Evolutionary conservation across 2,113 vertebrate species (phyloP).

Genomic region (Heliornis fulica): DNA sequence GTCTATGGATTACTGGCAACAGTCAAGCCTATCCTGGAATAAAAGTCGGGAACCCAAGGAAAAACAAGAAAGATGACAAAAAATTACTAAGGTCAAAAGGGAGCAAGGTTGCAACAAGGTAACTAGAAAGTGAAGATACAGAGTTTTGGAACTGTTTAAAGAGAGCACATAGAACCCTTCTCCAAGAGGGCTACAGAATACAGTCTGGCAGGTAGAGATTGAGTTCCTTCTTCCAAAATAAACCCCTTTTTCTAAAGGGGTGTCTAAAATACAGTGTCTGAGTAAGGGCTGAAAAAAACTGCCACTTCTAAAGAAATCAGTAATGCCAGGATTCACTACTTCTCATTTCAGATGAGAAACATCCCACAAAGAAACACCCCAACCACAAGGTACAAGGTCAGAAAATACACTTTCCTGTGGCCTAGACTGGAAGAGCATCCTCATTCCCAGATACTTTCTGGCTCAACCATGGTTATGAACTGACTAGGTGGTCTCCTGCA

Average conservation of each 20-base stretch:
- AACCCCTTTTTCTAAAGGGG: background rate
- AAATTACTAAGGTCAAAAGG: background rate
- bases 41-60: background rate
- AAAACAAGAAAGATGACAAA: background rate
- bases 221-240: background rate
- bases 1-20: background rate
- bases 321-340: background rate
- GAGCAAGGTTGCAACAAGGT: background rate
- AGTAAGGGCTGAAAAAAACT: background rate
- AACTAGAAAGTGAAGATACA: background rate
- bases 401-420: background rate
- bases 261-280: background rate
- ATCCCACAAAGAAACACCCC: background rate
- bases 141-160: background rate
- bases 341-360: background rate
- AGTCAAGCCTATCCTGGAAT: background rate
- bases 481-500: background rate
- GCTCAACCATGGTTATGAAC: background rate
- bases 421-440: background rate
- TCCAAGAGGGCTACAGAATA: background rate
- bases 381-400: background rate
- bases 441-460: background rate
- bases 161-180: background rate
- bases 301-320: background rate
- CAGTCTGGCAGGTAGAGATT: background rate